A percentile compares a stretch with the other conserved stretches of the same genome.
phyloP scores from a whole-genome alignment of 2,113 vertebrate species.

The Crotalus tigris region DNA sequence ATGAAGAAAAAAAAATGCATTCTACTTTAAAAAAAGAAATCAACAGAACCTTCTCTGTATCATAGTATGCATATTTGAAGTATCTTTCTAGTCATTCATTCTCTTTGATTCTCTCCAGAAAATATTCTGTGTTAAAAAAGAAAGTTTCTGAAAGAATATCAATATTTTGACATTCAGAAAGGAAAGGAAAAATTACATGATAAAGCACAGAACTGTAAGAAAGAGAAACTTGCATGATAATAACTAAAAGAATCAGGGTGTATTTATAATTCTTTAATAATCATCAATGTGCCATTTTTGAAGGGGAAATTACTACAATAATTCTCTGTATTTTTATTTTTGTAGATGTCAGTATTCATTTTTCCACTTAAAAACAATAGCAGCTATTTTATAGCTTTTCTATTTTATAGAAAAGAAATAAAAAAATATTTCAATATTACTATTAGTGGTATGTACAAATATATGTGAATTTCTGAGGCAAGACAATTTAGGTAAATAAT shows the following conservation, averaged over 20 bases:
- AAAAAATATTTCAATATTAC: conserved; percentile 39
- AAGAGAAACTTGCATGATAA: conserved; percentile 69
- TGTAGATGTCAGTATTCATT: not conserved
- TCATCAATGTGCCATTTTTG: conserved; percentile 51
- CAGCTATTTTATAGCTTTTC: not conserved
- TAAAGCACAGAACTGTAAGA: conserved; percentile 64
- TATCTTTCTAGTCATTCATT: conserved; percentile 74
- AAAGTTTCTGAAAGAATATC: conserved; percentile 71
- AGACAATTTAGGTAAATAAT: conserved; percentile 26
- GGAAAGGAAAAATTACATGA: conserved; percentile 69
- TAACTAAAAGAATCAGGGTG: conserved; percentile 62
- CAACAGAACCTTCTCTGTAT: conserved; percentile 65
- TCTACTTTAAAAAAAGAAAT: conserved; percentile 68
- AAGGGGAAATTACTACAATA: conserved; percentile 48
- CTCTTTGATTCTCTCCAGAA: conserved; percentile 73
- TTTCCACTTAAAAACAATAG: conserved; percentile 56
- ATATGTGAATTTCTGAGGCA: conserved; percentile 33
- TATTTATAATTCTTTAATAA: conserved; percentile 60
- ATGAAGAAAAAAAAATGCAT: conserved; percentile 45
- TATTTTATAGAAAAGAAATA: conserved; percentile 48
- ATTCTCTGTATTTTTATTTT: conserved; percentile 34
- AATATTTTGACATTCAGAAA: conserved; percentile 73
- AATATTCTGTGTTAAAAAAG: conserved; percentile 60
- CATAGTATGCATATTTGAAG: conserved; percentile 73
- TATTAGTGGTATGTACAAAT: conserved; percentile 26